phyloP scores from a whole-genome alignment of 2,113 vertebrate genomes.

The Hippocampus guttulatus region DNA sequence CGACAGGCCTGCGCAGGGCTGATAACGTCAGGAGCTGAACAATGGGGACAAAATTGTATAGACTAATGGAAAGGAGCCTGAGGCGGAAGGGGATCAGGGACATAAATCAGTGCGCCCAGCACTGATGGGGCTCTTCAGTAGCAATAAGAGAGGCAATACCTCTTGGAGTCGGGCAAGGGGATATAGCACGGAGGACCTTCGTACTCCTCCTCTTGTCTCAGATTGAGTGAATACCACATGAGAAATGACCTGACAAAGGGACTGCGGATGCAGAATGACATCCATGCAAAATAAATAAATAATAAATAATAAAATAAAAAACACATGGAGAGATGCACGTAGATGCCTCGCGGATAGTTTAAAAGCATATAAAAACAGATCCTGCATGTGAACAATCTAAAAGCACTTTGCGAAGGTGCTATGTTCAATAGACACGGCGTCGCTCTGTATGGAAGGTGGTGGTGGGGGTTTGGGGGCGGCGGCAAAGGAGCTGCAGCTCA shows the following conservation, averaged over 20 bases:
- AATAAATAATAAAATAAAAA: conserved; percentile 9
- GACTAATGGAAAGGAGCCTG: conserved; percentile 69
- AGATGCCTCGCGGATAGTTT: conserved; percentile 2
- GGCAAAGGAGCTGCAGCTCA: conserved; percentile 2
- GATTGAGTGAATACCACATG: conserved; percentile 34
- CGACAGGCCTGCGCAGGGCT: conserved; percentile 64
- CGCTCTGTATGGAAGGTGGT: conserved; percentile 20
- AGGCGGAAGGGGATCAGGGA: conserved; percentile 64
- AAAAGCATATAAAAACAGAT: background rate
- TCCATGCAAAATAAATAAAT: conserved; percentile 22
- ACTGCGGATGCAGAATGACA: conserved; percentile 23
- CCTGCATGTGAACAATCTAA: conserved; percentile 1
- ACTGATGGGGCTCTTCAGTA: conserved; percentile 72
- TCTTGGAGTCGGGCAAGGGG: conserved; percentile 46
- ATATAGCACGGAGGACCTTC: conserved; percentile 31
- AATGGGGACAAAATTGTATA: conserved; percentile 71
- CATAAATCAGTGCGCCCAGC: conserved; percentile 69
- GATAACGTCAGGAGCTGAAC: conserved; percentile 66
- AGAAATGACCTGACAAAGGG: conserved; percentile 41
- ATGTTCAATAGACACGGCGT: conserved; percentile 43
- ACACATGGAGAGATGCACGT: conserved; percentile 23
- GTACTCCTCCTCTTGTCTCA: conserved; percentile 32
- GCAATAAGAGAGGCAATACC: conserved; percentile 69
- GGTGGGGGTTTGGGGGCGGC: background rate
- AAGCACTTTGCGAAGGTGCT: conserved; percentile 39